Base-by-base conservation (phyloP, 2,888 invertebrate genomes). In the Lysandra bellargus region DNA sequence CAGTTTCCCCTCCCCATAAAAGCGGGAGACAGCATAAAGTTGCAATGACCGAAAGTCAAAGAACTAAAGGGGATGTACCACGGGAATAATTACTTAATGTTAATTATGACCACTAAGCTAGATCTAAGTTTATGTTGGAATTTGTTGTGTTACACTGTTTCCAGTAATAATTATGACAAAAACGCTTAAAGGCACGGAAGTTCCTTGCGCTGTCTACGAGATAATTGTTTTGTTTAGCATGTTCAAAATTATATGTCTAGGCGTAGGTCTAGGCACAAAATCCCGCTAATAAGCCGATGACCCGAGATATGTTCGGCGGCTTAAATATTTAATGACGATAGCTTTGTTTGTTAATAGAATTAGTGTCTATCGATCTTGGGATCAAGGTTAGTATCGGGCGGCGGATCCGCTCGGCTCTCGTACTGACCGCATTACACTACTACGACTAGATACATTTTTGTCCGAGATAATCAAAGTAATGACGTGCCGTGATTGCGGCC, bases 401-500 rank as follows among this genome's bases (percentile, higher is more conserved):
- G 78, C 79, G 44, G 64, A 79, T 76, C 79, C 64, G 61, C 64
- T 49, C 30, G 33, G 75, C 40, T 17, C 78, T 80, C 61, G 33
- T 30, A 64, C 37, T 80, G 74, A 79, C 79, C 77, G 79, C 75
- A 79, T 80, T 80, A 82, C 72, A 23, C 23, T 23, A 23, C 23
- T 23, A 23, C 69, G 78, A 80, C 86, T 85, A 81, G 81, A 78
- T 82, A 83, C 81, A 85, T 85, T 86, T 83, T 83, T 85, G 85
- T 86, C 84, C 83, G 84, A 88, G 86, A 87, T 88, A 88, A 89
- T 88, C 87, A 85, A 86, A 85, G 85, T 85, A 87, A 87, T 88
- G 87, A 87, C 85, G 88, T 87, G 86, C 84, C 82, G 85, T 86
- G 90, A 88, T 85, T 83, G 86, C 86, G 90, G 87, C 90, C 89